These are phyloP conservation scores for Hofmannophila pseudospretella DNA, from an alignment of 2,888 invertebrate species.

Conservation along the genomic window DNA sequence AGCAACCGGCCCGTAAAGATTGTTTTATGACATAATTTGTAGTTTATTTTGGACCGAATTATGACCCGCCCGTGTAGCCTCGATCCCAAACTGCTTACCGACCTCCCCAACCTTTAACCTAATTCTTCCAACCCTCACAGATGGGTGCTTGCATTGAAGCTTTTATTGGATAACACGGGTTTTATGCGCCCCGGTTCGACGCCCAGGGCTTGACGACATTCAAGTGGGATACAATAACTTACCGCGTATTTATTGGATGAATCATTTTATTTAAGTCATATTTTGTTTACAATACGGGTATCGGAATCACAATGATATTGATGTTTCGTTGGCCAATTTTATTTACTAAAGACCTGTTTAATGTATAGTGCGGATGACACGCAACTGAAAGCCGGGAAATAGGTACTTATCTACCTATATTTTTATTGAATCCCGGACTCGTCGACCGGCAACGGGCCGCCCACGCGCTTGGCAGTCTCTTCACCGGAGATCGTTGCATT, in stretches of 20 bases:
- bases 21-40: constrained; percentile 41
- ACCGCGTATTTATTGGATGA: constrained; percentile 25
- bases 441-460: constrained; percentile 37
- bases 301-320: constrained; percentile 10
- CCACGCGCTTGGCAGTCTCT: constrained; percentile 69
- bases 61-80: constrained; percentile 47
- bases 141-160: constrained; percentile 46
- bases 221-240: constrained; percentile 31
- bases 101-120: constrained; percentile 61
- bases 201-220: constrained; percentile 23
- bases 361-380: constrained; percentile 15
- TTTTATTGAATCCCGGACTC: constrained; percentile 35
- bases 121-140: constrained; percentile 53
- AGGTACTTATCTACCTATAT: no score
- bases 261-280: constrained; percentile 24
- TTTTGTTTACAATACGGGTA: constrained; percentile 26
- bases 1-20: constrained; percentile 21
- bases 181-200: constrained; percentile 18
- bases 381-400: constrained; percentile 11
- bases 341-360: constrained; percentile 6
- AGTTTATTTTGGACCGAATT: constrained; percentile 50
- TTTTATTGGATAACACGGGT: constrained; percentile 50
- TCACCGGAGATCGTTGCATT: constrained; percentile 55
- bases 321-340: neutral
- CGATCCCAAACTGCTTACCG: constrained; percentile 52